Evolutionary conservation across 2,113 vertebrate genomes (phyloP).

Genomic region (Marmota flaviventris): DNA sequence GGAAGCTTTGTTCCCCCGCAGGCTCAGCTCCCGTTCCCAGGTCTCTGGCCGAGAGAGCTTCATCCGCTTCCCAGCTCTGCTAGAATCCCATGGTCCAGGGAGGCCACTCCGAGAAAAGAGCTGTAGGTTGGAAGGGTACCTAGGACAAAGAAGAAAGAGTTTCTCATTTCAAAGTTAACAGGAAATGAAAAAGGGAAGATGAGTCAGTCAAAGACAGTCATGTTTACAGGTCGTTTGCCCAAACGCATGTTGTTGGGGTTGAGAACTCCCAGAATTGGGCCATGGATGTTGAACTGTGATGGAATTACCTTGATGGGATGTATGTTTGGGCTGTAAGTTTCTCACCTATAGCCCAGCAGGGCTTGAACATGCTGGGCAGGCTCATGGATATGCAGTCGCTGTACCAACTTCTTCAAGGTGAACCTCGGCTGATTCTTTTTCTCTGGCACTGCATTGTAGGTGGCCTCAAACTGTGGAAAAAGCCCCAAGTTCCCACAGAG

Average conservation of each 20-base stretch:
- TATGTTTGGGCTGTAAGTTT: neutral
- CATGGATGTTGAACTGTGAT: neutral
- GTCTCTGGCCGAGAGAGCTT: slow-evolving; percentile 90
- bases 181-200: neutral
- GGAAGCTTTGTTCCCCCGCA: slow-evolving; percentile 89
- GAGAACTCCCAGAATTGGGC: neutral
- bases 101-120: slow-evolving; percentile 90
- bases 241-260: neutral
- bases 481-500: slow-evolving; percentile 30
- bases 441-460: neutral
- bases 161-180: neutral
- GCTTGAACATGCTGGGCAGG: slow-evolving; percentile 92
- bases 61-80: slow-evolving; percentile 91
- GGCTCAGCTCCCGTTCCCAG: slow-evolving; percentile 92
- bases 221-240: neutral
- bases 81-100: slow-evolving; percentile 90
- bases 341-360: slow-evolving; percentile 92
- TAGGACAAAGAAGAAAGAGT: slow-evolving; percentile 69
- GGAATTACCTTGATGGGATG: neutral
- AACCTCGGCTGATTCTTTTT: slow-evolving; percentile 85
- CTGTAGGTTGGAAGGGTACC: slow-evolving; percentile 90
- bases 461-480: slow-evolving; percentile 70
- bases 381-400: slow-evolving; percentile 91
- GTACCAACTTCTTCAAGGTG: slow-evolving; percentile 93
- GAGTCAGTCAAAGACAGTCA: neutral